A percentile compares a stretch with the other conserved stretches of the same genome.
These are phyloP conservation scores for Hirudinaria manillensis DNA, from an alignment of 2,888 invertebrate genomes.

Conservation along the genomic window DNA sequence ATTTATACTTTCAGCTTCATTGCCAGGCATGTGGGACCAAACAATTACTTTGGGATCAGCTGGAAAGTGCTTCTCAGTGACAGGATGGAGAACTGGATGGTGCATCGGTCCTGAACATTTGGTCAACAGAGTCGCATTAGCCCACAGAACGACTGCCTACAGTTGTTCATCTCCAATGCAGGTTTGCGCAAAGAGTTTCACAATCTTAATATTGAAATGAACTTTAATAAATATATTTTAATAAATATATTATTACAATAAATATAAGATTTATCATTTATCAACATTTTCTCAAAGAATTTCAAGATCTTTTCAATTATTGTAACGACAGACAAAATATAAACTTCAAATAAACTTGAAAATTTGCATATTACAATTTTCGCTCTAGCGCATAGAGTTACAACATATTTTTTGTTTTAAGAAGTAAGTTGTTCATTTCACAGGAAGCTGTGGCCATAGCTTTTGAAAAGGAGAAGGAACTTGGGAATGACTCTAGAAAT, in stretches of 20 bases:
- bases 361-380: neutral
- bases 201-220: conserved; percentile 45
- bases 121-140: conserved; percentile 70
- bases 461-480: conserved; percentile 75
- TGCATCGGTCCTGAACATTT: conserved; percentile 80
- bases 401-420: neutral
- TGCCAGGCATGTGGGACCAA: conserved; percentile 95
- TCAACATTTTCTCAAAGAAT: no score
- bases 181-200: conserved; percentile 54
- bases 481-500: conserved; percentile 65
- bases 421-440: neutral
- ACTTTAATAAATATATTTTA: no score
- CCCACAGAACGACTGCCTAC: conserved; percentile 90
- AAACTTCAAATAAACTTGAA: neutral
- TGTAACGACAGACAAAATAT: neutral
- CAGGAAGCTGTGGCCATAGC: conserved; percentile 84
- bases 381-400: neutral
- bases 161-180: conserved; percentile 80
- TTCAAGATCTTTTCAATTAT: neutral
- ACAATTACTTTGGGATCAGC: conserved; percentile 94
- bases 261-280: no score
- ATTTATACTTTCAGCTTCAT: conserved; percentile 60
- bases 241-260: no score
- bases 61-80: conserved; percentile 86
- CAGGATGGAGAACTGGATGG: conserved; percentile 82